Base-by-base conservation (phyloP, 2,888 invertebrate species). In the Marasmarcha lunaedactyla region DNA sequence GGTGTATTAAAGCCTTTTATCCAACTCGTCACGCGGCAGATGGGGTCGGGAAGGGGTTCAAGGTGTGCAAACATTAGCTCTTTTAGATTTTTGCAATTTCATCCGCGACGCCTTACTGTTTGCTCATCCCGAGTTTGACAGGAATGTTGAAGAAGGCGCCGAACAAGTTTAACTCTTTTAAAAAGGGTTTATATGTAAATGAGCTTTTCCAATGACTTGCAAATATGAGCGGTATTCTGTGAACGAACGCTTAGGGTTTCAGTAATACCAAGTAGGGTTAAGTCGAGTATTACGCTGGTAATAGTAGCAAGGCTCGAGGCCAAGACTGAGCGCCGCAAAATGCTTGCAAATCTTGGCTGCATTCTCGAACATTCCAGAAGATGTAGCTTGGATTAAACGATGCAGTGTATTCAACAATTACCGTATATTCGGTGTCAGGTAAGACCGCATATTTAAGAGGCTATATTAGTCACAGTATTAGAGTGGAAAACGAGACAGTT, bases 1-100 rank as follows among this genome's bases (percentile, higher is more conserved):
- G 81, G 81, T 83, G 81, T 83, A 83, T 83, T 83, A 83, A 83
- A 83, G 83, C 81, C 81, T 81, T 83, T 83, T 81, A 83, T 81
- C 81, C 81, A 71, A 78, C 79, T 83, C 83, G 81, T 83, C 81
- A 81, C 81, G 78, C 76, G 61, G 66, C 68, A 55, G 59, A 69
- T 66, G 71, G 78, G 81, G 77, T 73, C 68, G 74, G 69, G 76
- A 78, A 81, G 76, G 76, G 81, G 81, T 79, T 79, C 74, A 78
- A 83, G 81, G 83, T 81, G 79, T 66, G 74, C 76, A 83, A 83
- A 83, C 81, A 81, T 81, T 79, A 83, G 77, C 81, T 81, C 81
- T 78, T 81, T 81, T 77, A 83, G 73, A 83, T 83, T 83, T 83
- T 81, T 81, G 83, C 79, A 83, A 83, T 83, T 81, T 81, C 78